Evolutionary conservation across 1,140 invertebrate genomes (phyloP), one percentile per base, ranked within the genome.

Genomic region (Nymphalis io): DNA sequence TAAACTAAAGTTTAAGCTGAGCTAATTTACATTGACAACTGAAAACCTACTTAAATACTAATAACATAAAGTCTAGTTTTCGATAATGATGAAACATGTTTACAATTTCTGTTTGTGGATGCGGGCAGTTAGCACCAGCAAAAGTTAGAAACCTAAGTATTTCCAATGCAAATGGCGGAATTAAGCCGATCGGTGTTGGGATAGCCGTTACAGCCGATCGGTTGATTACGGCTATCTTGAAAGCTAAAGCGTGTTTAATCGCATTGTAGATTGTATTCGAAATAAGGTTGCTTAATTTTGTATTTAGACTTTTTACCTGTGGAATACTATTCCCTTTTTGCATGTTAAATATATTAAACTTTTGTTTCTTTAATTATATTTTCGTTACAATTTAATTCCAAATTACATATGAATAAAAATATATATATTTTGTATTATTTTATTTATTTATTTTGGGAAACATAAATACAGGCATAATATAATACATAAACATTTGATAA

Each of bases 131-230:
- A 63, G 48, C 60, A 58, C 64, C 40, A 58, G 58, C 66, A 72
- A 67, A 67, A 72, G 63, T 72, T 72, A 72, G 58, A 67, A 59
- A 65, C 59, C 69, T 66, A 71, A 71, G 69, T 71, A 66, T 71
- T 71, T 66, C 69, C 62, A 71, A 71, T 71, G 69, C 69, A 71
- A 71, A 71, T 65, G 40, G 55, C 23, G 63, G 63, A 59, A 58
- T 61, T 66, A 66, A 60, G 68, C 62, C 66, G 68, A 70, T 70
- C 46, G 68, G 61, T 70, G 68, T 63, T 63, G 51, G 60, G 39
- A 64, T 58, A 55, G 59, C 59, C 42, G 38, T 68, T 44, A 68
- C 23, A 64, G 51, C 39, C 61, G 57, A 65, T 70, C 61, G 61
- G 42, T 58, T 64, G 68, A 64, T 69, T 53, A 53, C 40, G n/a